Evolutionary conservation across 2,113 vertebrate genomes (phyloP).

Genomic region (Lepisosteus oculatus): DNA sequence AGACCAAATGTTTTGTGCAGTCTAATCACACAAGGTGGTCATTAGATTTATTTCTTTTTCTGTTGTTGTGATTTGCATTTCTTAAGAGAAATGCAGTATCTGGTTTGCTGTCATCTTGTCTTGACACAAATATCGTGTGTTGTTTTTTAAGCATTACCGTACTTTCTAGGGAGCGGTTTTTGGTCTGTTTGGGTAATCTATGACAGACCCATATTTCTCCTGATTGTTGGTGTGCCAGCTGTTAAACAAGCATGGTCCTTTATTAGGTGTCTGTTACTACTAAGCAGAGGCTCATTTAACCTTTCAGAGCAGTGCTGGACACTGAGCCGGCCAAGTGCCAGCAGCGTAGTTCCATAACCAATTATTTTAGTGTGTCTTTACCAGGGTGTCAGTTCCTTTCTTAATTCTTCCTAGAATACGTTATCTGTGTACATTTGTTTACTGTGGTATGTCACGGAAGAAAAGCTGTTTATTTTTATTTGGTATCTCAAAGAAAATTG

Average conservation of each 20-base stretch:
- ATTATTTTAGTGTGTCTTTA: neutral
- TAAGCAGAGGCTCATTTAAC: neutral
- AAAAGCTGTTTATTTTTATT: neutral
- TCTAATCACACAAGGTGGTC: neutral
- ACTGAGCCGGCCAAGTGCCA: neutral
- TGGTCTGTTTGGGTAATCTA: neutral
- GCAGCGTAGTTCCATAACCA: neutral
- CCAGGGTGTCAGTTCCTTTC: neutral
- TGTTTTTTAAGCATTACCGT: neutral
- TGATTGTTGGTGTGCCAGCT: neutral
- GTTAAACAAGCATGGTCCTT: neutral
- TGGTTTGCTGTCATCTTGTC: too few species aligned
- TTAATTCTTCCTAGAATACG: neutral
- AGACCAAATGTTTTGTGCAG: neutral
- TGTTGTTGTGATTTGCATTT: too few species aligned
- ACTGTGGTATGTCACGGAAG: too few species aligned
- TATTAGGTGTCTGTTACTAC: neutral
- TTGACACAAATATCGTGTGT: too few species aligned
- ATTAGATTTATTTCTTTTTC: too few species aligned
- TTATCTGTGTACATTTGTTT: neutral
- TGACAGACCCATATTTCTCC: neutral
- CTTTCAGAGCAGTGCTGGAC: neutral
- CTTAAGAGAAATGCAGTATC: too few species aligned
- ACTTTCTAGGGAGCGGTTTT: neutral
- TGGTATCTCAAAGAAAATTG: slow-evolving; percentile 1